phyloP scores from a whole-genome alignment of 2,113 vertebrate genomes.

The Bufo gargarizans region DNA sequence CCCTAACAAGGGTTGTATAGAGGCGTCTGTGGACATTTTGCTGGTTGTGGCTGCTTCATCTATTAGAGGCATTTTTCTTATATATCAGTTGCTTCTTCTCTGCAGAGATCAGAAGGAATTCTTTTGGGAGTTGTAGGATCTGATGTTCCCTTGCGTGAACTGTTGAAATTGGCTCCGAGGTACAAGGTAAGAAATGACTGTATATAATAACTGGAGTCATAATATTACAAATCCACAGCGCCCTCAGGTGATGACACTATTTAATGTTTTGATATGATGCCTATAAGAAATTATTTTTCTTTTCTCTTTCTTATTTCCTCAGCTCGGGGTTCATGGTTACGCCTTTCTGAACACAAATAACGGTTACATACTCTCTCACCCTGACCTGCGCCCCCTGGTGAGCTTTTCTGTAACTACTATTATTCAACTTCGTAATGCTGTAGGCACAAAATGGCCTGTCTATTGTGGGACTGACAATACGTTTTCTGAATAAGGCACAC shows the following conservation, averaged over 20 bases:
- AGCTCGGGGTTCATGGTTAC: slow-evolving; percentile 94
- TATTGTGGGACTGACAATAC: too few relatives aligned
- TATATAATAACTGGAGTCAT: too few relatives aligned
- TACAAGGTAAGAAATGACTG: slow-evolving; percentile 81
- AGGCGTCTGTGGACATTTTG: neutral
- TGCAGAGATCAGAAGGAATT: slow-evolving; percentile 89
- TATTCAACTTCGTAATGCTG: too few relatives aligned
- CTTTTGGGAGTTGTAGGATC: slow-evolving; percentile 93
- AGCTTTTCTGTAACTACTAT: slow-evolving; percentile 52
- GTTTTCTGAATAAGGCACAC: too few relatives aligned
- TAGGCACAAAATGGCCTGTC: too few relatives aligned
- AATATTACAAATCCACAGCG: neutral
- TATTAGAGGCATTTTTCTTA: neutral
- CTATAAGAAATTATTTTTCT: neutral
- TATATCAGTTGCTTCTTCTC: neutral
- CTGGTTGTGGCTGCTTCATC: neutral
- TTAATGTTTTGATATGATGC: neutral
- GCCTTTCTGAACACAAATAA: slow-evolving; percentile 95
- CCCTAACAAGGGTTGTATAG: neutral
- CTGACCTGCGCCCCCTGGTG: slow-evolving; percentile 93
- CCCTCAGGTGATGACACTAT: neutral
- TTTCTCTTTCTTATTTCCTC: neutral
- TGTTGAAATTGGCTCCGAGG: slow-evolving; percentile 88
- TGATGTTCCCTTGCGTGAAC: slow-evolving; percentile 88
- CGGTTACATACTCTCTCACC: slow-evolving; percentile 95